phyloP scores from a whole-genome alignment of 2,888 invertebrate species.

The Acanthoscelides obtectus region DNA sequence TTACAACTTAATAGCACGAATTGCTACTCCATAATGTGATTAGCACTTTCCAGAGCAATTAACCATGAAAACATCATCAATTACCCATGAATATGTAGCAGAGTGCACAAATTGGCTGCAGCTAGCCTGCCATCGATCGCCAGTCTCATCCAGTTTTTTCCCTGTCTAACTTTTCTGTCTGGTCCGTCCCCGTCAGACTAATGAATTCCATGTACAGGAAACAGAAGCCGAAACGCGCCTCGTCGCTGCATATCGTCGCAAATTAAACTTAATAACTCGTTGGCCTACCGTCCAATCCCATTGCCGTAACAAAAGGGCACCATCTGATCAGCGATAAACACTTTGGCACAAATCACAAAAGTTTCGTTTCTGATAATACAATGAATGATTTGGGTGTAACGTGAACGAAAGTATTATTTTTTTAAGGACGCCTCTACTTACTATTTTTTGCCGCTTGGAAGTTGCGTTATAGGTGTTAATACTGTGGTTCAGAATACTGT shows the following conservation, averaged over 20 bases:
- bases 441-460: no score
- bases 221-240: not conserved
- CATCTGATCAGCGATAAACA: no score
- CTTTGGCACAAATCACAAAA: no score
- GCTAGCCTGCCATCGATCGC: not conserved
- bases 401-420: no score
- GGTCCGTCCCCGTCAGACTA: not conserved
- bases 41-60: not conserved
- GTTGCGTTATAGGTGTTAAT: no score
- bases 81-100: not conserved
- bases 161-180: not conserved
- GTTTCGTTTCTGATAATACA: no score
- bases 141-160: not conserved
- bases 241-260: not conserved
- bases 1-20: not conserved
- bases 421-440: no score
- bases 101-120: not conserved
- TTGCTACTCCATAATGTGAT: not conserved
- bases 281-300: not conserved
- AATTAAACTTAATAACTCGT: not conserved
- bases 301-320: not conserved
- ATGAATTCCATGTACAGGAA: not conserved
- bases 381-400: no score
- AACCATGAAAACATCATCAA: not conserved
- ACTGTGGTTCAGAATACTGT: no score